Conservation (phyloP, 2,113 vertebrate species). For the Neotoma lepida region DNA sequence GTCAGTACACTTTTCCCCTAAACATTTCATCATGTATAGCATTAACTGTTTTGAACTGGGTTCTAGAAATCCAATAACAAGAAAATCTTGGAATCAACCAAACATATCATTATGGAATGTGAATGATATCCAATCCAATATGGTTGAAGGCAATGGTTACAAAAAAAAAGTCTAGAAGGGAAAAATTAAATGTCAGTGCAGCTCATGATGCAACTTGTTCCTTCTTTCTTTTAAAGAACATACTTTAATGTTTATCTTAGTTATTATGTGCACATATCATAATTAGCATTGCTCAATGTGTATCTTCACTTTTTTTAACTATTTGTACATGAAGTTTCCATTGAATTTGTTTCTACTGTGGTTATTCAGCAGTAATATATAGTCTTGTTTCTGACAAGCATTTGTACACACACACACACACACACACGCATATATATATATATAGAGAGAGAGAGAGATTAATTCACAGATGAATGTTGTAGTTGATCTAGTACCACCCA, state of each 20-base stretch:
- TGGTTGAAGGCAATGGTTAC: slow-evolving; percentile 15
- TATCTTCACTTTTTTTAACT: slow-evolving; percentile 1
- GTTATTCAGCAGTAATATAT: slow-evolving; percentile 4
- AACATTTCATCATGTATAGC: neutral
- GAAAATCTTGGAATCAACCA: slow-evolving; percentile 24
- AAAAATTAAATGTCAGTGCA: slow-evolving; percentile 25
- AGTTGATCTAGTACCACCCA: neutral
- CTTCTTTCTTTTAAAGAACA: neutral
- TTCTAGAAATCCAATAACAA: slow-evolving; percentile 21
- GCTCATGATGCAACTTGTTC: slow-evolving; percentile 40
- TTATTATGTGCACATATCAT: slow-evolving; percentile 1
- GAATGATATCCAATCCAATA: neutral
- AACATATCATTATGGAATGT: slow-evolving; percentile 35
- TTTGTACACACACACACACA: neutral
- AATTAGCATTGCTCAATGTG: neutral
- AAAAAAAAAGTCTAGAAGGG: neutral
- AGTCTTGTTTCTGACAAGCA: neutral
- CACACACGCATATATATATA: neutral
- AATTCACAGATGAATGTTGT: slow-evolving; percentile 10
- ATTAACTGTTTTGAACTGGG: slow-evolving; percentile 34
- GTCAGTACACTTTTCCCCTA: neutral
- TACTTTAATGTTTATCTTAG: slow-evolving; percentile 17
- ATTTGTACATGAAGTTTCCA: neutral
- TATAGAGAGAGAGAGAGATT: neutral
- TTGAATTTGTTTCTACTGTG: slow-evolving; percentile 5